Evolutionary conservation across 2,888 invertebrate genomes (phyloP), one percentile per base, ranked within the genome.

Genomic region (Diarsia rubi): DNA sequence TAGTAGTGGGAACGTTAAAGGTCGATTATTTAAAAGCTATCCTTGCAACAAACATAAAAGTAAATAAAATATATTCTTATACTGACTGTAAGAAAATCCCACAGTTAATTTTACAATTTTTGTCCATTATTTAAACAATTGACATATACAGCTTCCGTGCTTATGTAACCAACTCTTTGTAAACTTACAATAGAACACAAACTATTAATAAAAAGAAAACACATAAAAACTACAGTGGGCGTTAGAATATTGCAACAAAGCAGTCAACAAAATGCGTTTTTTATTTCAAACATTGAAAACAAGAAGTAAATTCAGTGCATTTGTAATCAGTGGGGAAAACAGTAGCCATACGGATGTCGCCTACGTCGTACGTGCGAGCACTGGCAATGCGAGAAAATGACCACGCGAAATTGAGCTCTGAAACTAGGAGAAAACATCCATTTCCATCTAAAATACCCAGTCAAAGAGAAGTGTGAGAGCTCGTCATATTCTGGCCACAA

Each of bases 311-410:
- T 91, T 92, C 90, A 89, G 90, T 90, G 90, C 91, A 93, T 94
- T 94, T 92, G 92, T 94, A 94, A 94, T 93, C 94, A 93, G 90
- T 81, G 88, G 90, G 87, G 92, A 92, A 93, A 93, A 93, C 94
- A 92, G 95, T 93, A 95, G 95, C 94, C 91, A 89, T 91, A 92
- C 92, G 92, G 91, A 92, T 93, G 92, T 93, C 93, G 92, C 93
- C 93, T 92, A 93, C 94, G 86, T 80, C 73, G 79, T 92, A 96
- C 96, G 96, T 96, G 96, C 88, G 85, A 87, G 87, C 90, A 93
- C 90, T 94, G 69, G 81, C 89, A 94, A 95, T 92, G 86, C 85
- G 80, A 83, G 72, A 81, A 82, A 85, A 82, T 75, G 72, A 82
- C 91, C 92, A 93, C 63, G 81, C 78, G 86, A 89, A 76, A 80